Evolutionary conservation across 2,797 vertebrate species (phyloP).

Genomic region (Dipus sagitta): DNA sequence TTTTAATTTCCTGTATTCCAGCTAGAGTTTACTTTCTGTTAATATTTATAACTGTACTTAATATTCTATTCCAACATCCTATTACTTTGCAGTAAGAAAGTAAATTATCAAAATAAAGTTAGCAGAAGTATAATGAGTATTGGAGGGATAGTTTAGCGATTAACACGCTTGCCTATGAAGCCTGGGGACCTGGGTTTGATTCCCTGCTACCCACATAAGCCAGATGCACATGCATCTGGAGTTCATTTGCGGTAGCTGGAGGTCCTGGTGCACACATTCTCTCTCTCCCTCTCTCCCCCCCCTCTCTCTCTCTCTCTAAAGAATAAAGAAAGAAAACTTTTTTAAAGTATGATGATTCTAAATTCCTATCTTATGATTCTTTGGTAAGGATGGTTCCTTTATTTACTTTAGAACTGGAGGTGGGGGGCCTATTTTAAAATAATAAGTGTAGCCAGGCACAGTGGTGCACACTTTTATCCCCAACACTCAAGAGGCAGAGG

Average conservation of each 20-base stretch:
- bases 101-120: neutral
- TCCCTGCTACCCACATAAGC: too few relatives aligned
- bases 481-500: too few relatives aligned
- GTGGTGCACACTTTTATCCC: too few relatives aligned
- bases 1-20: neutral
- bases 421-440: neutral
- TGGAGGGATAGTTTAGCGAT: too few relatives aligned
- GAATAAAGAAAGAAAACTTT: neutral
- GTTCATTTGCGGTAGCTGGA: too few relatives aligned
- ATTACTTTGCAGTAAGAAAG: neutral
- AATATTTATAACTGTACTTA: slow-evolving; percentile 33
- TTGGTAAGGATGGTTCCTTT: neutral
- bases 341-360: neutral
- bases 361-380: slow-evolving; percentile 26
- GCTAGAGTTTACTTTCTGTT: slow-evolving; percentile 33
- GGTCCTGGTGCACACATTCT: too few relatives aligned
- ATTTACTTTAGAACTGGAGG: neutral
- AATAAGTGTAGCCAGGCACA: too few relatives aligned
- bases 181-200: too few relatives aligned
- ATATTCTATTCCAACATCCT: neutral
- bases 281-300: too few relatives aligned
- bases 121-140: neutral
- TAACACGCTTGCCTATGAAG: too few relatives aligned
- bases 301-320: too few relatives aligned
- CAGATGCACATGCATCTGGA: too few relatives aligned